Evolutionary conservation across 1,140 invertebrate genomes (phyloP).

Genomic region (Penaeus vannamei): DNA sequence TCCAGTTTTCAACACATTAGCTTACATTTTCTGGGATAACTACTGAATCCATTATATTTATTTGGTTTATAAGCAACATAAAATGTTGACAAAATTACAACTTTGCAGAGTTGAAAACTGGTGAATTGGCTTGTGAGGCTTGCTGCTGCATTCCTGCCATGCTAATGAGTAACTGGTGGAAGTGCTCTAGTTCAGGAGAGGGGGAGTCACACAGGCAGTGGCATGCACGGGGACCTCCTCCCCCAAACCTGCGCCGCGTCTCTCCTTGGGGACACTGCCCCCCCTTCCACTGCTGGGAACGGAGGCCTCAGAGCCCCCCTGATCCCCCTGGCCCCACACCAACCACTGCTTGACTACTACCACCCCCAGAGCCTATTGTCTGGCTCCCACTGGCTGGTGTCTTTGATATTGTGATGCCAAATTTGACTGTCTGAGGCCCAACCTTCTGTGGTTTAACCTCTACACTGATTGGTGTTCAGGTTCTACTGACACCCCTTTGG

Average conservation of each 20-base stretch:
- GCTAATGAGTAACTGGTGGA: conserved; percentile 75
- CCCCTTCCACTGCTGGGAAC: conserved; percentile 60
- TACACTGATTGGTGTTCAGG: conserved; percentile 68
- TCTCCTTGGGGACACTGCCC: conserved; percentile 61
- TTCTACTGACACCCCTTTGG: conserved; percentile 64
- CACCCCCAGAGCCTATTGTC: conserved; percentile 68
- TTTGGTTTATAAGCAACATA: not conserved
- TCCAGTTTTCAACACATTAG: conserved; percentile 53
- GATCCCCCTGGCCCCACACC: conserved; percentile 59
- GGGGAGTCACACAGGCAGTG: conserved; percentile 73
- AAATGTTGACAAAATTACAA: not conserved
- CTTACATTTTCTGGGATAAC: too few species aligned
- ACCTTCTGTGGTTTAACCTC: conserved; percentile 69
- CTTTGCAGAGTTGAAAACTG: conserved; percentile 52
- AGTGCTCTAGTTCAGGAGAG: conserved; percentile 75
- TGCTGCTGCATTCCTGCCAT: conserved; percentile 71
- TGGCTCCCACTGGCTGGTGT: conserved; percentile 64
- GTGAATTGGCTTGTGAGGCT: conserved; percentile 59
- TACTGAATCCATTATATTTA: not conserved
- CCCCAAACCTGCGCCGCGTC: conserved; percentile 70
- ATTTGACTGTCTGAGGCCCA: conserved; percentile 71
- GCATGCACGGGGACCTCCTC: conserved; percentile 73
- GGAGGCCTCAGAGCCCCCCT: conserved; percentile 50
- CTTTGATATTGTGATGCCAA: conserved; percentile 71
- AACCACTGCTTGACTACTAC: conserved; percentile 67